Conservation (phyloP, 2,797 vertebrate species). For the Muscicapa comitata region DNA sequence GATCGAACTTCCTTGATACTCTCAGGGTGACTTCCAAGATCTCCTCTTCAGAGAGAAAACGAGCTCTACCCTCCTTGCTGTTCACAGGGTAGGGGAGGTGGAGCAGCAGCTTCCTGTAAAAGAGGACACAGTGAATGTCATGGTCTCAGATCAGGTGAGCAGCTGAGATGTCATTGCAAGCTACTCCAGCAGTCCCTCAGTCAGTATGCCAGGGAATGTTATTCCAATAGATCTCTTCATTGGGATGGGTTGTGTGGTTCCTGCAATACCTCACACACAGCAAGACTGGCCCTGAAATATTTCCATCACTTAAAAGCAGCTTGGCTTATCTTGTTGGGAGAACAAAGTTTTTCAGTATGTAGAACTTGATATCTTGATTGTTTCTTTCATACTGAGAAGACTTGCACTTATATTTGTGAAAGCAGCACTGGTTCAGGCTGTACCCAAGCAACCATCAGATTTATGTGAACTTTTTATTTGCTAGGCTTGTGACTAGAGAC, state of each 20-base stretch:
- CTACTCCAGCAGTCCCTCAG: not conserved
- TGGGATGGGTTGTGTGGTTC: not conserved
- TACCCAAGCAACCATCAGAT: conserved; percentile 22
- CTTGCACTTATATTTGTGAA: not conserved
- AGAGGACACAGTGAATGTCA: not conserved
- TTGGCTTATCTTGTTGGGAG: not conserved
- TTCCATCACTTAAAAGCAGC: not conserved
- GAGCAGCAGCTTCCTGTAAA: conserved; percentile 86
- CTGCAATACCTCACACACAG: not conserved
- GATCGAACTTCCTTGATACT: conserved; percentile 80
- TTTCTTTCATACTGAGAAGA: not conserved
- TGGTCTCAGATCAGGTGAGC: not conserved
- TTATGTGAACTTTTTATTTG: conserved; percentile 20
- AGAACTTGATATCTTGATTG: not conserved
- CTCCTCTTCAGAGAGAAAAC: conserved; percentile 79
- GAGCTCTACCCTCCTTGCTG: conserved; percentile 79
- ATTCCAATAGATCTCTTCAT: not conserved
- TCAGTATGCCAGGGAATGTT: not conserved
- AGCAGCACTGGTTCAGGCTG: not conserved
- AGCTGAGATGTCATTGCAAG: not conserved
- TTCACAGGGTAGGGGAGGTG: conserved; percentile 87
- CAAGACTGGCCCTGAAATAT: not conserved
- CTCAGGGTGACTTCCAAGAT: conserved; percentile 85
- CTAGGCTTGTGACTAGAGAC: conserved; percentile 6
- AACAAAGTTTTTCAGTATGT: not conserved